A percentile compares a stretch with the other conserved stretches of the same genome.
phyloP scores from a whole-genome alignment of 1,140 invertebrate genomes.

The Drosophila punjabiensis region DNA sequence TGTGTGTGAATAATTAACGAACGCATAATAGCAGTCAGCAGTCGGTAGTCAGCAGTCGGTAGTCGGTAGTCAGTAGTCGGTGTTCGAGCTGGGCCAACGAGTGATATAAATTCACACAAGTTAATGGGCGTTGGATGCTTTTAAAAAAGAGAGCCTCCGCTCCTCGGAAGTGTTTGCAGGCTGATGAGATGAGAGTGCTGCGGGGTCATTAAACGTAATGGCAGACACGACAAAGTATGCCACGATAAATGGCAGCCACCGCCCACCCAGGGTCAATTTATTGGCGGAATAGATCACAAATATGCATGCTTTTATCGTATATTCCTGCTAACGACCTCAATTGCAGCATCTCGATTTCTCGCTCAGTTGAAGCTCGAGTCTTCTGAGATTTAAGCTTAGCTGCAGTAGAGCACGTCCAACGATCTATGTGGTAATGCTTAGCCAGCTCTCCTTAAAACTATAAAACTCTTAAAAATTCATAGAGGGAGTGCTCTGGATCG shows the following conservation, averaged over 20 bases:
- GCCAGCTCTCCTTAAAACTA: too few relatives aligned
- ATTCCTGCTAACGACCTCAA: conserved; percentile 18
- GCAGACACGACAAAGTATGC: conserved; percentile 60
- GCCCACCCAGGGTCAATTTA: conserved; percentile 46
- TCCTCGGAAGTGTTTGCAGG: conserved; percentile 32
- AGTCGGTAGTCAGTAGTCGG: conserved; percentile 21
- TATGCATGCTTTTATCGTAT: conserved; percentile 36
- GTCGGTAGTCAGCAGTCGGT: conserved; percentile 29
- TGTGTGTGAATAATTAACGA: conserved; percentile 83
- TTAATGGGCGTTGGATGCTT: conserved; percentile 78
- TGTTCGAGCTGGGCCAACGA: conserved; percentile 56
- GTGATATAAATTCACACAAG: conserved; percentile 81
- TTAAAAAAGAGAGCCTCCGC: conserved; percentile 59
- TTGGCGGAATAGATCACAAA: conserved; percentile 57
- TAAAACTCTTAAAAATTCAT: too few relatives aligned
- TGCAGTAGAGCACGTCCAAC: neutral
- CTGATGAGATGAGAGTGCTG: conserved; percentile 55
- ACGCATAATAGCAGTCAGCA: conserved; percentile 76
- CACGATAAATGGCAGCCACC: conserved; percentile 49
- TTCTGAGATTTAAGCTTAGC: conserved; percentile 2
- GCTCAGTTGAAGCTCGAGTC: neutral
- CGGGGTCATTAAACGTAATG: conserved; percentile 63
- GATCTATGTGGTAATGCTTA: neutral
- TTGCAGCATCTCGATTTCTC: conserved; percentile 9
- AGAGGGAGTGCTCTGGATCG: too few relatives aligned